These are phyloP conservation scores for Hydrolagus colliei DNA, from an alignment of 2,797 vertebrate genomes.

Conservation along the genomic window DNA sequence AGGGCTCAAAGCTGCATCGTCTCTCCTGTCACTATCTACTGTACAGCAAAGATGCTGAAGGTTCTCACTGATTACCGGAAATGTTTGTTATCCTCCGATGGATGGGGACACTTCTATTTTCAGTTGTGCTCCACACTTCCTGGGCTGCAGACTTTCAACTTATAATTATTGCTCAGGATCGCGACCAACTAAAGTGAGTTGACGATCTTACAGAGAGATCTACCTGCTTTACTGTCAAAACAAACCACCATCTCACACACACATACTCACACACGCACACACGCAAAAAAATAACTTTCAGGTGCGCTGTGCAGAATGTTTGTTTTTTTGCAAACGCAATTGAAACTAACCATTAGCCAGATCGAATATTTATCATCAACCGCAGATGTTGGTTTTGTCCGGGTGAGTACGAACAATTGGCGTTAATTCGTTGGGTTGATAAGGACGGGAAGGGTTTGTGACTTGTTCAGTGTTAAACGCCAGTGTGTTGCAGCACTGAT, in stretches of 20 bases:
- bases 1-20: no score
- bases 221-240: not conserved
- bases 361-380: conserved; percentile 1
- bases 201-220: not conserved
- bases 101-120: not conserved
- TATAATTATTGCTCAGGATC: not conserved
- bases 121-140: not conserved
- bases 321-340: conserved; percentile 5
- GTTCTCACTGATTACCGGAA: not conserved
- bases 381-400: not conserved
- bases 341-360: conserved; percentile 24
- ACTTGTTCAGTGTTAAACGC: conserved; percentile 9
- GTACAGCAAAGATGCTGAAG: not conserved
- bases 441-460: not conserved
- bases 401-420: conserved; percentile 15
- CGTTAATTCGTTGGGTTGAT: conserved; percentile 25
- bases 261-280: not conserved
- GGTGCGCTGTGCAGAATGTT: conserved; percentile 1
- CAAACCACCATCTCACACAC: no score
- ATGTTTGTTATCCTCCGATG: not conserved
- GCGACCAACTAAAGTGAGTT: not conserved
- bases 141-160: not conserved
- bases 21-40: no score
- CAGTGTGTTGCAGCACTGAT: not conserved
- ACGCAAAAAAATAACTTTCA: conserved; percentile 13